Evolutionary conservation across 2,888 invertebrate species (phyloP), one percentile per base, ranked within the genome.

Genomic region (Theodoxus fluviatilis): DNA sequence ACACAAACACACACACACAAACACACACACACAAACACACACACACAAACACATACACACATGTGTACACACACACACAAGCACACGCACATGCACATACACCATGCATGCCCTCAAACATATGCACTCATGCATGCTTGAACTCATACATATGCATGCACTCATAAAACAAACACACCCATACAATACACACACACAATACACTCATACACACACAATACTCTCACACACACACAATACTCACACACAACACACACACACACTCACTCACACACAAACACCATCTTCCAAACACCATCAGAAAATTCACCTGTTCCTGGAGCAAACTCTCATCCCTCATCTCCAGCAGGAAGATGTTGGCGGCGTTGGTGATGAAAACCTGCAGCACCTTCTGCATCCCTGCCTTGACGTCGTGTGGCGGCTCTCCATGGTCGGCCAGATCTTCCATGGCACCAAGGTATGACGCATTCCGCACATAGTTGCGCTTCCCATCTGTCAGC

Each of bases 281-380:
- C n/a, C n/a, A n/a, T n/a, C n/a, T n/a, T n/a, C n/a, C n/a, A n/a
- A n/a, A n/a, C n/a, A n/a, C n/a, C n/a, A n/a, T n/a, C n/a, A 7
- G 4, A 64, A 22, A 15, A 22, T 55, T 37, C 35, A 81, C 83
- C 80, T 83, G 83, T 72, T 83, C 82, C 31, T 75, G 74, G 1
- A 83, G 74, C 33, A 75, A 71, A 35, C 47, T 57, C 33, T 79
- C 79, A 40, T 79, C 78, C 12, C 79, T 79, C 12, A 80, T 76
- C 57, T 78, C 74, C 3, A 82, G 75, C 55, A 85, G 90, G 89
- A 98, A 98, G 73, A 97, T 96, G 88, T 96, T 94, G 18, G 96
- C 93, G 2, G 97, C 95, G 89, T 97, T 95, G 67, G 95, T 96
- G 89, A 97, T 94, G 88, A 97, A 98, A 72, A 94, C 89, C 74